Conservation (phyloP, 2,888 invertebrate genomes). For the Heliconius ethilla region DNA sequence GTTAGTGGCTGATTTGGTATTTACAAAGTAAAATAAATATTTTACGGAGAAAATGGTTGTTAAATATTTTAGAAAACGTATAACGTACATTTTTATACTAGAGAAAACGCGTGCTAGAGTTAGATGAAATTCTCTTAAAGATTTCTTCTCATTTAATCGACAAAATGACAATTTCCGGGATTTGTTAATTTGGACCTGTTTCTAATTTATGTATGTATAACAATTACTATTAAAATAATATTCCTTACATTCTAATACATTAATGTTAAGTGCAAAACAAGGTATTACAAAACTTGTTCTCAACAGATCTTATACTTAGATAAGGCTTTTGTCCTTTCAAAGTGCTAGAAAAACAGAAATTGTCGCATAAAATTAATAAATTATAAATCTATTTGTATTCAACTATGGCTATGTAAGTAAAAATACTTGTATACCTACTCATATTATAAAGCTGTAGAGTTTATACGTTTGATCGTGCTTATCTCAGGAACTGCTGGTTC, state of each 20-base stretch:
- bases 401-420: not conserved
- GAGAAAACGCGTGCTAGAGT: no score
- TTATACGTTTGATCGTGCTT: not conserved
- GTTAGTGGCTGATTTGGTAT: no score
- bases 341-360: constrained; percentile 31
- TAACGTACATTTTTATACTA: no score
- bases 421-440: no score
- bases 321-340: constrained; percentile 32
- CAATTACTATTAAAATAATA: not conserved
- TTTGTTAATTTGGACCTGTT: not conserved
- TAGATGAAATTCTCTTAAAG: no score
- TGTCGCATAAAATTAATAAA: constrained; percentile 17
- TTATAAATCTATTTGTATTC: not conserved
- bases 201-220: not conserved
- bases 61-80: no score
- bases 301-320: constrained; percentile 11
- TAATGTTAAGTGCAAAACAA: constrained; percentile 28
- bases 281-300: constrained; percentile 26
- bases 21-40: no score
- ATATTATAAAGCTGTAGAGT: not conserved
- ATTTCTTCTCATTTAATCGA: not conserved
- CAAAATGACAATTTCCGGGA: not conserved
- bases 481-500: not conserved
- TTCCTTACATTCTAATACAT: constrained; percentile 6
- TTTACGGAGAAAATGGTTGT: no score